Conservation (phyloP, 2,113 vertebrate species). For the Manacus vitellinus region DNA sequence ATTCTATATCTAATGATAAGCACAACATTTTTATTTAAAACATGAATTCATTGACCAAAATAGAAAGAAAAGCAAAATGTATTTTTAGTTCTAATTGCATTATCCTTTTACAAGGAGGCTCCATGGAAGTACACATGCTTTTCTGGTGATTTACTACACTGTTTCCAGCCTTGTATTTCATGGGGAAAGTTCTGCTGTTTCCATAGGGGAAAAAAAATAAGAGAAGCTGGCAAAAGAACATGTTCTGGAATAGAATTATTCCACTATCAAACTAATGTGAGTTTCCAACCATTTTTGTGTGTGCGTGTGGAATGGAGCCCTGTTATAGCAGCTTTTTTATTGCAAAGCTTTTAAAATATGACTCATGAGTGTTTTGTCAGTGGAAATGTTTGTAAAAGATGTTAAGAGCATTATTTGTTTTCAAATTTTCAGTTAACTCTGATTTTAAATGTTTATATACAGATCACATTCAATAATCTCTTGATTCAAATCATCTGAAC, state of each 20-base stretch:
- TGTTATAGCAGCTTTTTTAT: slow-evolving; percentile 48
- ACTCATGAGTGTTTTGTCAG: slow-evolving; percentile 7
- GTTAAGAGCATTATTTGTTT: slow-evolving; percentile 4
- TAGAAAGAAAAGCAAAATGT: neutral
- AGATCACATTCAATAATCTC: neutral
- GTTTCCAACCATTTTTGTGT: neutral
- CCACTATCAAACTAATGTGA: slow-evolving; percentile 33
- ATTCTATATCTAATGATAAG: neutral
- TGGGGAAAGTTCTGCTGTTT: slow-evolving; percentile 19
- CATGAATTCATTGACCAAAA: neutral
- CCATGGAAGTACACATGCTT: slow-evolving; percentile 30
- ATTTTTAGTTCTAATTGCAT: neutral
- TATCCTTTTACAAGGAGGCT: neutral
- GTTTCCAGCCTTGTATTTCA: slow-evolving; percentile 1
- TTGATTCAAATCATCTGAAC: neutral
- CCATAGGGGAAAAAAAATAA: neutral
- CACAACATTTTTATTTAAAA: neutral
- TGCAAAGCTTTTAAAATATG: slow-evolving; percentile 29
- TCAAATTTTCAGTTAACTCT: neutral
- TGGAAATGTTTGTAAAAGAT: slow-evolving; percentile 16
- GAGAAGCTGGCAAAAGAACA: neutral
- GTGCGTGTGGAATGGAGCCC: neutral
- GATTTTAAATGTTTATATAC: slow-evolving; percentile 4
- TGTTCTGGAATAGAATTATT: slow-evolving; percentile 45
- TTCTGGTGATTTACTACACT: slow-evolving; percentile 15